phyloP scores from a whole-genome alignment of 2,888 invertebrate species.

The Andricus quercusramuli region DNA sequence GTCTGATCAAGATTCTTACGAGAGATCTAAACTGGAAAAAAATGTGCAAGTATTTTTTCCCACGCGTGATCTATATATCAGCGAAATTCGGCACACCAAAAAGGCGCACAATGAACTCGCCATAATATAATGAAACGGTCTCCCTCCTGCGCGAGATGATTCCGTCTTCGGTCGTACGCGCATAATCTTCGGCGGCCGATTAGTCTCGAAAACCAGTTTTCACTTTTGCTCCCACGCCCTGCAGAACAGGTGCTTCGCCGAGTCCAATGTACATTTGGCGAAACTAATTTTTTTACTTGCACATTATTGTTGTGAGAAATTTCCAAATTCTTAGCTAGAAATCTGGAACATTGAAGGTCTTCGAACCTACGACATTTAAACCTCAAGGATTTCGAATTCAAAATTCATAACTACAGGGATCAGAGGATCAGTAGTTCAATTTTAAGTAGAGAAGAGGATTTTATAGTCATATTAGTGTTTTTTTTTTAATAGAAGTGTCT shows the following conservation, averaged over 20 bases:
- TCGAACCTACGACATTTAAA: too few species aligned
- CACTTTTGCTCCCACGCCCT: constrained; percentile 70
- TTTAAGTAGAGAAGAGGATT: too few species aligned
- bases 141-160: constrained; percentile 50
- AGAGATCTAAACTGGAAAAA: not conserved
- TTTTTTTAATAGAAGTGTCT: too few species aligned
- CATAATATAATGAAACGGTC: constrained; percentile 52
- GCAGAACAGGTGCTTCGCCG: constrained; percentile 20
- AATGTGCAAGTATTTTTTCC: constrained; percentile 46
- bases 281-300: not conserved
- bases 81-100: constrained; percentile 43
- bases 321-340: too few species aligned
- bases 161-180: constrained; percentile 48
- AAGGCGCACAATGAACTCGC: constrained; percentile 42
- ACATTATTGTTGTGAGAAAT: not conserved
- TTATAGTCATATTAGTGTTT: too few species aligned
- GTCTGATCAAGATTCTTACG: not conserved
- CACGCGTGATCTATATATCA: constrained; percentile 49
- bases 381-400: not conserved
- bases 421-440: too few species aligned
- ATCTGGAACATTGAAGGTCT: too few species aligned
- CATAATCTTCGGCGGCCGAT: constrained; percentile 63
- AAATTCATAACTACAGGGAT: not conserved
- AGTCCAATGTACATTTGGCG: constrained; percentile 12
- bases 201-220: constrained; percentile 69